phyloP scores from a whole-genome alignment of 2,888 invertebrate species.

The Ormyrus labotus region DNA sequence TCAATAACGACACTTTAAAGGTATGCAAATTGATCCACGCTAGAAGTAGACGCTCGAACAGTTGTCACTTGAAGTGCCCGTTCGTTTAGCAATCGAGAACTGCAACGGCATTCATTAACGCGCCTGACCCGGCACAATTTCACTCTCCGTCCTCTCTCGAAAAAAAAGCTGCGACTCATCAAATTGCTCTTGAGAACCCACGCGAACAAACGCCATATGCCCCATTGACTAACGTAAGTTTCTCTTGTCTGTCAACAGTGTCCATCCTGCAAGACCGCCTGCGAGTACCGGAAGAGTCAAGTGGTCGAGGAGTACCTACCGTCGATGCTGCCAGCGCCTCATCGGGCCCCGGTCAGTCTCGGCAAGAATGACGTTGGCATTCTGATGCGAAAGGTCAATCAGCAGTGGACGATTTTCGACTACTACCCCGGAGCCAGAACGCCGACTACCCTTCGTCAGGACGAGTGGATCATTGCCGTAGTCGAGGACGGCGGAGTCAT shows the following conservation, averaged over 20 bases:
- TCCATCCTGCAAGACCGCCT: constrained; percentile 70
- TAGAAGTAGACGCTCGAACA: not conserved
- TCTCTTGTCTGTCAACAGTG: constrained; percentile 63
- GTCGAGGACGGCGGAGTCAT: constrained; percentile 68
- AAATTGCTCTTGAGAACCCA: not conserved
- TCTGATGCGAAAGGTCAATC: constrained; percentile 64
- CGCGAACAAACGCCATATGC: not conserved
- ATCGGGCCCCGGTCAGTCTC: constrained; percentile 66
- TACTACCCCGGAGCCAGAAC: constrained; percentile 66
- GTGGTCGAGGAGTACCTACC: constrained; percentile 70
- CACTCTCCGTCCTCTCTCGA: not conserved
- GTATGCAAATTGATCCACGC: not conserved
- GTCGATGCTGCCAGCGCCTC: constrained; percentile 71
- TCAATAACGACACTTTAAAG: no score
- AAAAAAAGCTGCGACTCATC: not conserved
- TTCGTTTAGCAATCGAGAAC: not conserved
- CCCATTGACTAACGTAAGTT: constrained; percentile 23
- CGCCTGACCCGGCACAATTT: constrained; percentile 16
- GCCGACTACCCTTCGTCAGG: constrained; percentile 63
- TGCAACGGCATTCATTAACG: constrained; percentile 22
- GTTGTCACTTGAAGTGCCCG: not conserved
- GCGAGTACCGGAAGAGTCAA: constrained; percentile 66
- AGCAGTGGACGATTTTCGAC: constrained; percentile 67
- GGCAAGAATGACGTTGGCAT: constrained; percentile 70
- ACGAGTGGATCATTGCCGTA: constrained; percentile 70